Evolutionary conservation across 2,888 invertebrate genomes (phyloP), one percentile per base, ranked within the genome.

Genomic region (Pinctada fucata): DNA sequence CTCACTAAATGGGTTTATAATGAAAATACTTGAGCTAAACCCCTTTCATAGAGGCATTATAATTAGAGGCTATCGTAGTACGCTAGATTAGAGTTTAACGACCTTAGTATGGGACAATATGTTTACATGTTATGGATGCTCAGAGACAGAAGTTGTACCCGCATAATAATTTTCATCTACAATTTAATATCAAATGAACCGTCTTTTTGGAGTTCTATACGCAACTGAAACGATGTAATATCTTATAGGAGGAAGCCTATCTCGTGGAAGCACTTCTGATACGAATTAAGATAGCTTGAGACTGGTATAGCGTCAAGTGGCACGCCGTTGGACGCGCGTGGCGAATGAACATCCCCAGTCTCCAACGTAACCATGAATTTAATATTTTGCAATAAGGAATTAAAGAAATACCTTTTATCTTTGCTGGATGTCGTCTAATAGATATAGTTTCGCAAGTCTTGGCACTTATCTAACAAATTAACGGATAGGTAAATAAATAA

Each of bases 321-420:
- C 64, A 64, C 71, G 66, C 16, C 49, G 67, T 13, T 58, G 58
- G 58, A 58, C 6, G 6, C 58, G 63, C 75, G 69, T 51, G 58
- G 50, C 50, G 67, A 6, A 58, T 58, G 58, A 58, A 13, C 58
- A 58, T 13, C 58, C 6, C 58, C 6, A 58, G 80, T 74, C 80
- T 80, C 75, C 75, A 64, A 58, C 31, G 71, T 72, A 72, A 70
- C 68, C 51, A 65, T 68, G 68, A 68, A 72, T 75, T 76, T 78
- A 70, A 79, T 67, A 66, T 74, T 52, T 51, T 70, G 79, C 72
- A 64, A 65, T 75, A 68, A 63, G 63, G 75, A 68, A 78, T 78
- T 72, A 78, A 49, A 31, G 70, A n/a, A 72, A 51, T 64, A 77
- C 78, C 80, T 80, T 78, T 78, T 80, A 80, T 80, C 80, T 80